Evolutionary conservation across 2,113 vertebrate genomes (phyloP).

Genomic region (Cololabis saira): DNA sequence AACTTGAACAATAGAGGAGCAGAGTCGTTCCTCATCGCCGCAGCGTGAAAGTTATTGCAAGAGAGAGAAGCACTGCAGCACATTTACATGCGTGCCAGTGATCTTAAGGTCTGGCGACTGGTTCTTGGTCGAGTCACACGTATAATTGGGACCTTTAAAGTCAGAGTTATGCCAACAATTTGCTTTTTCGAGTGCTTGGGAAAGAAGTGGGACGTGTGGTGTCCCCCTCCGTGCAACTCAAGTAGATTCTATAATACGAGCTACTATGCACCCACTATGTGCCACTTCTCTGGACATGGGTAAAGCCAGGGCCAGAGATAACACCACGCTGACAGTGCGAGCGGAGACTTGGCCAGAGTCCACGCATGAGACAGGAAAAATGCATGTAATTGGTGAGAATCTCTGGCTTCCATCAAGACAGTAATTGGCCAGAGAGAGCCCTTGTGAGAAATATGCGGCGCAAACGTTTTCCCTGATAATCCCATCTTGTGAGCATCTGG

Average conservation of each 20-base stretch:
- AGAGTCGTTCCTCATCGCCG: slow-evolving; percentile 47
- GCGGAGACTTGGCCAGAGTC: slow-evolving; percentile 64
- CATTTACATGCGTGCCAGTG: slow-evolving; percentile 48
- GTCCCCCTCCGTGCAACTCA: slow-evolving; percentile 44
- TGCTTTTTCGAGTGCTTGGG: slow-evolving; percentile 27
- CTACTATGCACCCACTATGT: slow-evolving; percentile 43
- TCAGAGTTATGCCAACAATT: slow-evolving; percentile 42
- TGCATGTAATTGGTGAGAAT: slow-evolving; percentile 79
- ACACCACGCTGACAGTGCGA: slow-evolving; percentile 59
- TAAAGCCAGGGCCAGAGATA: slow-evolving; percentile 53
- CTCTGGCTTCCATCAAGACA: slow-evolving; percentile 78
- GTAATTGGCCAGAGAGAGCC: slow-evolving; percentile 76
- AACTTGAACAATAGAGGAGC: slow-evolving; percentile 53
- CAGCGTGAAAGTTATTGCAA: neutral
- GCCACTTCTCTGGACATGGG: slow-evolving; percentile 58
- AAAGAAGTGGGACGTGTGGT: slow-evolving; percentile 51
- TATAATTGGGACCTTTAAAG: slow-evolving; percentile 62
- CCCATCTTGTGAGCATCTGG: slow-evolving; percentile 78
- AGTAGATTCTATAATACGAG: slow-evolving; percentile 43
- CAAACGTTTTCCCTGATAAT: slow-evolving; percentile 78
- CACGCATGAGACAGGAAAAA: slow-evolving; percentile 72
- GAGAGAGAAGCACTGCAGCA: slow-evolving; percentile 25
- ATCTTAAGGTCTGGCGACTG: slow-evolving; percentile 50
- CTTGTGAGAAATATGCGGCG: slow-evolving; percentile 75
- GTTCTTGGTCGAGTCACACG: slow-evolving; percentile 56